Base-by-base conservation (phyloP, 2,113 vertebrate species). In the Osmerus eperlanus region DNA sequence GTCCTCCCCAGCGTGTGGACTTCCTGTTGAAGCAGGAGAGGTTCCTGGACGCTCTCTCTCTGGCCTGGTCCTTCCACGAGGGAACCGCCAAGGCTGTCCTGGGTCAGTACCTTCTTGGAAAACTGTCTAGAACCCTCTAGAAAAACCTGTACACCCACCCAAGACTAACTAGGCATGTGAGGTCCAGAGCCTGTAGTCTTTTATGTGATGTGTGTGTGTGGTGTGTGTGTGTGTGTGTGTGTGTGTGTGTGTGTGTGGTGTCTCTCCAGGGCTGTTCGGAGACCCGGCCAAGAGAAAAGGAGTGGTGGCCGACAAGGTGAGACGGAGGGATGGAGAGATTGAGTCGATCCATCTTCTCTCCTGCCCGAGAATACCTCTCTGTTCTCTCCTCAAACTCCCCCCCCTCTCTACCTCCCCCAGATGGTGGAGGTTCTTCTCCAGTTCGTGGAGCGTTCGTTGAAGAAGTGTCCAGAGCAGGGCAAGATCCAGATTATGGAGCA, bases 11-110 rank as follows among this genome's bases (percentile, higher is more conserved):
- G 97, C 94, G 97, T 70, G 87, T 98, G 41, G 97, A 99, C 84
- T 94, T 93, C 65, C 88, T 99, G 36, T 82, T 99, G 87, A 98
- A 97, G 74, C 95, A 96, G 87, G 97, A 98, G 72, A 91, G 92
- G 76, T 94, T 96, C 75, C 92, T 93, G 0, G 96, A 99, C 90
- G 96, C 95, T n/a, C 90, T 99, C 65, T 90, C 94, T 76, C 89
- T 99, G 65, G 95, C 96, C 14, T 99, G 97, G 97, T 98, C 97
- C 25, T 97, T 99, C 81, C 94, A 97, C 58, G 96, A 99, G 83
- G 96, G 96, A 73, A 97, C 95, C 70, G 97, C 95, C 47, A 99
- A 97, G 82, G 97, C 97, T 74, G 95, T 99, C 47, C 92, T 99
- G 65, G 97, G 97, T 98, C 86, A 87, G 95, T 92, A 18, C 5